Conservation (phyloP, 2,797 vertebrate species). For the Etheostoma nigrum region DNA sequence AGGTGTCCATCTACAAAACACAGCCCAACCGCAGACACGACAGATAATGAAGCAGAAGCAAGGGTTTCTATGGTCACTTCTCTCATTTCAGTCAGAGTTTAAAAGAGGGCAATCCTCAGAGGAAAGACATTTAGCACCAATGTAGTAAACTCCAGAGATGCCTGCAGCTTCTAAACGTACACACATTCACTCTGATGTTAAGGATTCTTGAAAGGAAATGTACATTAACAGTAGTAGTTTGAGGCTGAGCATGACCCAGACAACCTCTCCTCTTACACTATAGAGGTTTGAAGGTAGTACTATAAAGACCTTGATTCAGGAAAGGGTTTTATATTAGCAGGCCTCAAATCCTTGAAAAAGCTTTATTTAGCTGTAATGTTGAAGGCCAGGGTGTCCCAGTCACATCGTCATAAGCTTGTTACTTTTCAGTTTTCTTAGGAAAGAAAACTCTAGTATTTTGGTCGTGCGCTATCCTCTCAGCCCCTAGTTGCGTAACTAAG, state of each 20-base stretch:
- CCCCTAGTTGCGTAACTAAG: constrained; percentile 77
- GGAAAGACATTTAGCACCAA: constrained; percentile 48
- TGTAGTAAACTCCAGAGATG: constrained; percentile 47
- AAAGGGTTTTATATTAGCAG: constrained; percentile 41
- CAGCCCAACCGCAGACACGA: neutral
- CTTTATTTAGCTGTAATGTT: constrained; percentile 42
- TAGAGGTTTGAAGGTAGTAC: constrained; percentile 26
- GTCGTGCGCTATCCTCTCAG: constrained; percentile 62
- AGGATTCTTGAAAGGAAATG: constrained; percentile 17
- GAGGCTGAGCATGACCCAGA: constrained; percentile 9
- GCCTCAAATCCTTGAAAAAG: constrained; percentile 44
- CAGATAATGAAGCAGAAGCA: neutral
- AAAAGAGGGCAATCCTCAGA: neutral
- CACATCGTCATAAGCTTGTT: constrained; percentile 59
- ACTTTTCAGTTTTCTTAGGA: constrained; percentile 69
- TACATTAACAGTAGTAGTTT: constrained; percentile 18
- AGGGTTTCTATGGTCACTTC: neutral
- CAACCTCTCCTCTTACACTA: neutral
- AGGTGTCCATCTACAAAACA: constrained; percentile 33
- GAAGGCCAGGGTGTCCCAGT: constrained; percentile 28
- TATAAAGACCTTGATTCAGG: constrained; percentile 17
- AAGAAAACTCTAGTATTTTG: constrained; percentile 68
- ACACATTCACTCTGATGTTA: neutral
- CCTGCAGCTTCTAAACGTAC: constrained; percentile 26
- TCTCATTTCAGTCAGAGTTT: constrained; percentile 2